Percentiles rank a stretch among this genome's conserved stretches.
Conservation (phyloP, 2,113 vertebrate genomes). For the Anoura caudifer region DNA sequence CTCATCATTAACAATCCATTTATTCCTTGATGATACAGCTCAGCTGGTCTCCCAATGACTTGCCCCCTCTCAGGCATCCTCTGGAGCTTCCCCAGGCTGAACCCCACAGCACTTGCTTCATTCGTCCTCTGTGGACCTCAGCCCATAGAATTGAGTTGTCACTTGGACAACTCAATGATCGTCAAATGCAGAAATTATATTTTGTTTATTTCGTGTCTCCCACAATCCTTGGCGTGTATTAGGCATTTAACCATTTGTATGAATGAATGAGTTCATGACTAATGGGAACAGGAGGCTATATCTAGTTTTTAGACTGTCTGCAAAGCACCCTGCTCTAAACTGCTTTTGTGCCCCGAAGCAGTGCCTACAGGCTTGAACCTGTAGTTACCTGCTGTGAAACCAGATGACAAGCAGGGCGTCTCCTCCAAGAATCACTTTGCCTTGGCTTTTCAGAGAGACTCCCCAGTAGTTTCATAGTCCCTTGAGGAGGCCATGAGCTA, state of each 20-base stretch:
- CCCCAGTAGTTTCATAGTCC: background rate
- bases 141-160: background rate
- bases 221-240: background rate
- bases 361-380: background rate
- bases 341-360: background rate
- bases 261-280: background rate
- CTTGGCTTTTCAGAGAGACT: background rate
- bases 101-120: background rate
- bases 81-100: background rate
- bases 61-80: background rate
- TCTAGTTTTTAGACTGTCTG: background rate
- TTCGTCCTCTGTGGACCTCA: background rate
- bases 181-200: background rate
- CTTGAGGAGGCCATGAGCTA: background rate
- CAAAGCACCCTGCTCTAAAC: background rate
- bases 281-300: background rate
- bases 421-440: background rate
- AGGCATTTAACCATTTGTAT: background rate
- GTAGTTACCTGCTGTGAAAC: background rate
- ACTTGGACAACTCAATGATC: too few relatives aligned
- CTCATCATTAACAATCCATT: background rate
- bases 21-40: background rate
- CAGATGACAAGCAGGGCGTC: background rate
- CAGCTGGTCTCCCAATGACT: background rate
- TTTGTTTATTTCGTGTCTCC: background rate